These are phyloP conservation scores for Eledone cirrhosa DNA, from an alignment of 2,888 invertebrate genomes.

Conservation along the genomic window DNA sequence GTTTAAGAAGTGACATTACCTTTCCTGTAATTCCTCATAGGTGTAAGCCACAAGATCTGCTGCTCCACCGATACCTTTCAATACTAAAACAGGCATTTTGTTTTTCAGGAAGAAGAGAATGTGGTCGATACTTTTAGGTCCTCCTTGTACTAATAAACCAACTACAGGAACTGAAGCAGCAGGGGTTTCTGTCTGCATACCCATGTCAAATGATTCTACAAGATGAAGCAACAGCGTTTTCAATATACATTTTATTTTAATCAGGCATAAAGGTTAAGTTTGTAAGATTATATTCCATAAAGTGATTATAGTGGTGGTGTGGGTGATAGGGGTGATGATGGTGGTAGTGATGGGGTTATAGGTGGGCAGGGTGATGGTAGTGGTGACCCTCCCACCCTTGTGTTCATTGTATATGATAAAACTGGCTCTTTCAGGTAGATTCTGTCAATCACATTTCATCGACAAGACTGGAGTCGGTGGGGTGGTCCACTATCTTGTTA, in stretches of 20 bases:
- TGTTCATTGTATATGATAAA: too few relatives aligned
- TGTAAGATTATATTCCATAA: too few relatives aligned
- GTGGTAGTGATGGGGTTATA: too few relatives aligned
- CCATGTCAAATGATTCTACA: constrained; percentile 24
- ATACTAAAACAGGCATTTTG: constrained; percentile 64
- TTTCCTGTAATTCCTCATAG: constrained; percentile 61
- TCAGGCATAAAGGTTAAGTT: neutral
- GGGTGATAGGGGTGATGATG: too few relatives aligned
- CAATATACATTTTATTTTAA: too few relatives aligned
- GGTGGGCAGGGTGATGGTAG: too few relatives aligned
- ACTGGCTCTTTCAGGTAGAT: too few relatives aligned
- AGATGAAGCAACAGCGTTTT: neutral
- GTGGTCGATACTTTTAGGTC: constrained; percentile 60
- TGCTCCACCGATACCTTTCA: constrained; percentile 65
- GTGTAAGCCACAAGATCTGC: constrained; percentile 65
- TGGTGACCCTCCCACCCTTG: too few relatives aligned
- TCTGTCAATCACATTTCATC: too few relatives aligned
- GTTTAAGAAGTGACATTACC: constrained; percentile 35
- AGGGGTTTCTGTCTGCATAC: constrained; percentile 16
- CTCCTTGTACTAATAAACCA: constrained; percentile 65
- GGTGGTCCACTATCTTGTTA: too few relatives aligned
- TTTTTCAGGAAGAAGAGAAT: constrained; percentile 62
- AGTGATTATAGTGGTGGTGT: too few relatives aligned
- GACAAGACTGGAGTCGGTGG: too few relatives aligned
- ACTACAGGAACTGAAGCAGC: constrained; percentile 60